Percentiles rank a stretch among this genome's conserved stretches.
Evolutionary conservation across 2,888 invertebrate species (phyloP).

Genomic region (Hydropsyche betteni): DNA sequence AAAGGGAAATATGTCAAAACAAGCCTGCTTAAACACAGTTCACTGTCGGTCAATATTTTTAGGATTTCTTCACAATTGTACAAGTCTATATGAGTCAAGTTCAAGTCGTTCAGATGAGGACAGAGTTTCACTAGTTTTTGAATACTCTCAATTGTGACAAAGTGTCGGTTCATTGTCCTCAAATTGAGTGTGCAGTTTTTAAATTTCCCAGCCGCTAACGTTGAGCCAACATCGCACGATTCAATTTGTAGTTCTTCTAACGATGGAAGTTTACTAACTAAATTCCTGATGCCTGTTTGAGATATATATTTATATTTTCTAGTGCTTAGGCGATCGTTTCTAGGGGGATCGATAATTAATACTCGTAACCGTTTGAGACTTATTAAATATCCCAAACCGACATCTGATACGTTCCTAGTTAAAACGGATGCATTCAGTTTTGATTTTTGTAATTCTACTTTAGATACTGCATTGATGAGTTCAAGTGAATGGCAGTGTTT

Average conservation of each 20-base stretch:
- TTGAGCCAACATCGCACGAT: slow-evolving; percentile 65
- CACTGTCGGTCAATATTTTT: slow-evolving; percentile 60
- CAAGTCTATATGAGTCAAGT: slow-evolving; percentile 62
- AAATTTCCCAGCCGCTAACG: slow-evolving; percentile 59
- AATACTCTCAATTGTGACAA: slow-evolving; percentile 62
- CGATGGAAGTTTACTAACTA: slow-evolving; percentile 60
- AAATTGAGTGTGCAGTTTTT: slow-evolving; percentile 61
- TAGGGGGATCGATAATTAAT: slow-evolving; percentile 63
- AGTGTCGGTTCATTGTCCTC: slow-evolving; percentile 63
- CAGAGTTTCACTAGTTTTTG: slow-evolving; percentile 62
- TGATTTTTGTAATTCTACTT: slow-evolving; percentile 63
- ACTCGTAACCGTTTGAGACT: slow-evolving; percentile 61
- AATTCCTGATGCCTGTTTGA: slow-evolving; percentile 61
- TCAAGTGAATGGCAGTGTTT: slow-evolving; percentile 60
- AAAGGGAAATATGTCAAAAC: slow-evolving; percentile 64
- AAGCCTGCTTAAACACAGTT: slow-evolving; percentile 58
- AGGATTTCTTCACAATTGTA: slow-evolving; percentile 63
- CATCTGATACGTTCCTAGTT: slow-evolving; percentile 63
- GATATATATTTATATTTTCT: slow-evolving; percentile 63
- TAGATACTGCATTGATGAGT: slow-evolving; percentile 64
- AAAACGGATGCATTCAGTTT: slow-evolving; percentile 63
- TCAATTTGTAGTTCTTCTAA: slow-evolving; percentile 63
- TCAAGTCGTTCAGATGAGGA: slow-evolving; percentile 61
- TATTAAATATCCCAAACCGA: slow-evolving; percentile 59
- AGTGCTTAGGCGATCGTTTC: slow-evolving; percentile 59